Evolutionary conservation across 1,140 invertebrate genomes (phyloP), one percentile per base, ranked within the genome.

Genomic region (Dufourea novaeangliae): DNA sequence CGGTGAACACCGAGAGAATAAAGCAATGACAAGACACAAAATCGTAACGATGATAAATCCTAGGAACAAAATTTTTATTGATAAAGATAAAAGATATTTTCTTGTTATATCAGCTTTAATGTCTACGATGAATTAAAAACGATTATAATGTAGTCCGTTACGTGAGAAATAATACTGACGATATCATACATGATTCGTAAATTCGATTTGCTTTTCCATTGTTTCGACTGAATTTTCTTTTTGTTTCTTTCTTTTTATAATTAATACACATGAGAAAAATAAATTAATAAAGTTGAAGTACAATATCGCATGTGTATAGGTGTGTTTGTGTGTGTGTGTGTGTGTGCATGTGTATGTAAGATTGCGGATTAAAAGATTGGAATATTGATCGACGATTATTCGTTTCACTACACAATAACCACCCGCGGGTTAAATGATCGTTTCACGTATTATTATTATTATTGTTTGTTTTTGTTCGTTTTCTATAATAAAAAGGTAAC

Each of bases 161-260:
- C 63, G 77, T 63, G 79, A 75, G 79, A 87, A 88, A 86, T 88
- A 88, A 88, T 88, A 88, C 85, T 88, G 85, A 83, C 78, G 50
- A 85, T 72, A 80, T 86, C 85, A 87, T 82, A 87, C 83, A 84
- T 82, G 77, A 67, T 79, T 81, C 75, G 56, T 72, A n/a, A n/a
- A 44, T 79, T 59, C 34, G n/a, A 57, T 50, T 57, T 64, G 74
- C 56, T 50, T 63, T 63, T 44, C 52, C 59, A 63, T 29, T 72
- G 25, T 50, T n/a, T 74, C 22, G 56, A n/a, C n/a, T n/a, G n/a
- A 20, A 52, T 52, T 78, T 82, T 63, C 27, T 72, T 78, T 77
- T 50, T 80, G 62, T 69, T 50, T n/a, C 20, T n/a, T 20, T 50
- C 20, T 14, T n/a, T n/a, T 64, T 44, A 61, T 79, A 61, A 44